Conservation (phyloP, 2,797 vertebrate species). For the Squalus acanthias region DNA sequence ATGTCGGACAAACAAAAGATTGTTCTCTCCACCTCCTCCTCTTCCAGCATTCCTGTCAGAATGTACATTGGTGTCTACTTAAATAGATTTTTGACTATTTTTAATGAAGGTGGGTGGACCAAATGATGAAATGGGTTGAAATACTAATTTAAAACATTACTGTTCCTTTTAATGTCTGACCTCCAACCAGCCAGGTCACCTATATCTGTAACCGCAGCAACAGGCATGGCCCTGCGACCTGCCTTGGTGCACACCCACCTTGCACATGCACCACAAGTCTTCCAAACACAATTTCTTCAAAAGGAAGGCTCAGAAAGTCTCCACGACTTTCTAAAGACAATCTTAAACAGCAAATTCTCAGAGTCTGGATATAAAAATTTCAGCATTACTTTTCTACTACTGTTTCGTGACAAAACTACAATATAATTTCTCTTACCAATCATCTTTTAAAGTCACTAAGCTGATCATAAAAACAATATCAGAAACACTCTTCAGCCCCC, state of each 20-base stretch:
- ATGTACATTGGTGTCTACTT: neutral
- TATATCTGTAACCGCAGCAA: neutral
- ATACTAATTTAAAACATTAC: neutral
- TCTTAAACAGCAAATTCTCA: neutral
- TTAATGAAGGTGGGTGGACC: neutral
- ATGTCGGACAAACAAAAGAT: too few relatives aligned
- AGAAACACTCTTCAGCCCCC: neutral
- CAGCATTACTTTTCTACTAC: neutral
- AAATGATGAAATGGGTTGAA: neutral
- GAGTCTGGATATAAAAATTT: neutral
- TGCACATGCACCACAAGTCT: neutral
- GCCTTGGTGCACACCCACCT: neutral
- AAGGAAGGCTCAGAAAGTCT: neutral
- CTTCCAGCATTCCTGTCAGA: neutral
- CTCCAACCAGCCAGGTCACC: neutral
- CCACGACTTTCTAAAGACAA: neutral
- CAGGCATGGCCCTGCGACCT: neutral
- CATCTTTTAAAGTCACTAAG: neutral
- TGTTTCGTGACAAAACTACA: neutral
- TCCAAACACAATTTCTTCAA: neutral
- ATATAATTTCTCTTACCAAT: neutral
- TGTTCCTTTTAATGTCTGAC: neutral
- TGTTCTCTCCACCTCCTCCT: neutral
- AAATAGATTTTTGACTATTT: neutral
- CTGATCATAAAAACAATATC: neutral